These are phyloP conservation scores for Diarsia mendica DNA, from an alignment of 2,888 invertebrate genomes.

Conservation along the genomic window DNA sequence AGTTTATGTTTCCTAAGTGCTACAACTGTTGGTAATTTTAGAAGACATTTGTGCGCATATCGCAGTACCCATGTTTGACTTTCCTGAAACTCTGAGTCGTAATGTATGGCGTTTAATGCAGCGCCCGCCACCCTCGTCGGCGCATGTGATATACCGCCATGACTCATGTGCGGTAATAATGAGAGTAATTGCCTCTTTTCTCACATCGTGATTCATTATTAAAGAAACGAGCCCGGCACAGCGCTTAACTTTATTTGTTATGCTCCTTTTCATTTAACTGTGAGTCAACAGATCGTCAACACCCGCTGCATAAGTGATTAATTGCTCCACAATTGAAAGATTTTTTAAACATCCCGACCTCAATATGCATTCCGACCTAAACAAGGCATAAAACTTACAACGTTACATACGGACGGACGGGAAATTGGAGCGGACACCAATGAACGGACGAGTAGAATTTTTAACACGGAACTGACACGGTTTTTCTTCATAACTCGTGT, in stretches of 20 bases:
- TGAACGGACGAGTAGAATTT: constrained; percentile 62
- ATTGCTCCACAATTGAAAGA: constrained; percentile 70
- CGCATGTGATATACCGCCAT: constrained; percentile 72
- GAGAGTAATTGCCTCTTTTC: constrained; percentile 88
- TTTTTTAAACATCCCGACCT: constrained; percentile 69
- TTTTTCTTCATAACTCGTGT: constrained; percentile 74
- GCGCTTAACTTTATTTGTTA: constrained; percentile 83
- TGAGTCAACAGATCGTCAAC: constrained; percentile 78
- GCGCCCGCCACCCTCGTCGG: constrained; percentile 56
- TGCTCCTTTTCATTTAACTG: constrained; percentile 83
- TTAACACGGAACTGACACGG: constrained; percentile 83
- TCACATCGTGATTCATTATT: constrained; percentile 88
- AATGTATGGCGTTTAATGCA: constrained; percentile 63
- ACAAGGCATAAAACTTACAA: constrained; percentile 58
- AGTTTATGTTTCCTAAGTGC: background rate
- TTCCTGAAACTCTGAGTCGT: constrained; percentile 64
- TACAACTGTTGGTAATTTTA: constrained; percentile 21
- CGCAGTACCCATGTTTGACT: constrained; percentile 25
- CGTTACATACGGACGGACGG: constrained; percentile 36
- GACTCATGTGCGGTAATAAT: constrained; percentile 84
- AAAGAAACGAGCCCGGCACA: constrained; percentile 78
- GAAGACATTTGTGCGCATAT: constrained; percentile 30
- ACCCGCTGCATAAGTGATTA: constrained; percentile 74
- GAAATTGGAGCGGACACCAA: constrained; percentile 65
- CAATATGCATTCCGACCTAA: constrained; percentile 64